A percentile compares a stretch with the other conserved stretches of the same genome.
These are phyloP conservation scores for Ceriagrion tenellum DNA, from an alignment of 2,888 invertebrate genomes.

Conservation along the genomic window DNA sequence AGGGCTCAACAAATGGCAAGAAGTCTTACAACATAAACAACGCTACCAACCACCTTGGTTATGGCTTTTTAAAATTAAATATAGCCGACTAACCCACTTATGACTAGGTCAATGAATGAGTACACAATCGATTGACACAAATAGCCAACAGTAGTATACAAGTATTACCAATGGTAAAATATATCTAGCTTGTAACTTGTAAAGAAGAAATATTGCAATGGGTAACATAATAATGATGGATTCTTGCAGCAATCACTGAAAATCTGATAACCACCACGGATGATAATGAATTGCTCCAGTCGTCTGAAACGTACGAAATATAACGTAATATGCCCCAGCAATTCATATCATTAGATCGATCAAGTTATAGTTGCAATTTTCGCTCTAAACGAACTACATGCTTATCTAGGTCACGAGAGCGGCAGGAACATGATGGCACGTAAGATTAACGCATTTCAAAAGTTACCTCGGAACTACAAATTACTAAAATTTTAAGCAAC, in stretches of 20 bases:
- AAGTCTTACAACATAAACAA: conserved; percentile 60
- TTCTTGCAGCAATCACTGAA: no score
- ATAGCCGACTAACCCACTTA: conserved; percentile 62
- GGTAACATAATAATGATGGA: no score
- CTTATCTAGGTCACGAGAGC: background rate
- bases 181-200: no score
- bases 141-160: background rate
- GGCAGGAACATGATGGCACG: background rate
- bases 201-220: no score
- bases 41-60: background rate
- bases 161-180: background rate
- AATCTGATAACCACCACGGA: no score
- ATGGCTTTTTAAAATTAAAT: conserved; percentile 58
- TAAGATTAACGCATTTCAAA: background rate
- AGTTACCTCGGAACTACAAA: background rate
- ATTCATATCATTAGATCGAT: background rate
- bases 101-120: conserved; percentile 17
- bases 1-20: background rate
- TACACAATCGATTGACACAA: background rate
- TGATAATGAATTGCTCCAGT: no score
- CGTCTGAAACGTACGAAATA: no score
- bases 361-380: background rate
- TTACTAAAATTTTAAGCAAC: background rate
- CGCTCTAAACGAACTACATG: background rate
- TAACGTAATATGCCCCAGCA: no score